Conservation (phyloP, 2,113 vertebrate genomes). For the Callocephalon fimbriatum region DNA sequence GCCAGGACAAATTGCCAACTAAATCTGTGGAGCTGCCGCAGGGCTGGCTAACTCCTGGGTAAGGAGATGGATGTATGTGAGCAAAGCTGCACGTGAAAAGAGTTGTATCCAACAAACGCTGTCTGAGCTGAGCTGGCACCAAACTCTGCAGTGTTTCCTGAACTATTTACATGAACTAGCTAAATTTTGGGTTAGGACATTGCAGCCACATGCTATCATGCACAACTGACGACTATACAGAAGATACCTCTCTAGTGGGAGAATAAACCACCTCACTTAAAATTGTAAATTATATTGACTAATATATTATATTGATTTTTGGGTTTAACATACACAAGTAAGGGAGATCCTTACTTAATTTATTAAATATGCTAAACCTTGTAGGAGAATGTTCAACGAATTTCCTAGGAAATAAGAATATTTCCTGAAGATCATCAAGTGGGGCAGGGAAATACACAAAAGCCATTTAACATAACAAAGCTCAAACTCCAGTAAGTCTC, state of each 20-base stretch:
- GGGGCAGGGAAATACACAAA: neutral
- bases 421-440: slow-evolving; percentile 8
- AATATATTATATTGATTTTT: neutral
- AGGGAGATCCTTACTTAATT: neutral
- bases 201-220: neutral
- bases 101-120: neutral
- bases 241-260: neutral
- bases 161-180: neutral
- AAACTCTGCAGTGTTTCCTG: neutral
- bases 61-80: neutral
- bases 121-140: neutral
- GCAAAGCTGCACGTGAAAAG: neutral
- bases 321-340: neutral
- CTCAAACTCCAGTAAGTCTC: neutral
- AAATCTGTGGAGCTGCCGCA: neutral
- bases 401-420: slow-evolving; percentile 13
- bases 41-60: neutral
- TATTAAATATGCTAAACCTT: neutral
- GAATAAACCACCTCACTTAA: neutral
- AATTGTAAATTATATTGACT: neutral
- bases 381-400: neutral
- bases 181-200: neutral
- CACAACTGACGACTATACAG: neutral
- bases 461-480: slow-evolving; percentile 34
- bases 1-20: neutral